phyloP scores from a whole-genome alignment of 2,113 vertebrate genomes.

The Neomonachus schauinslandi region DNA sequence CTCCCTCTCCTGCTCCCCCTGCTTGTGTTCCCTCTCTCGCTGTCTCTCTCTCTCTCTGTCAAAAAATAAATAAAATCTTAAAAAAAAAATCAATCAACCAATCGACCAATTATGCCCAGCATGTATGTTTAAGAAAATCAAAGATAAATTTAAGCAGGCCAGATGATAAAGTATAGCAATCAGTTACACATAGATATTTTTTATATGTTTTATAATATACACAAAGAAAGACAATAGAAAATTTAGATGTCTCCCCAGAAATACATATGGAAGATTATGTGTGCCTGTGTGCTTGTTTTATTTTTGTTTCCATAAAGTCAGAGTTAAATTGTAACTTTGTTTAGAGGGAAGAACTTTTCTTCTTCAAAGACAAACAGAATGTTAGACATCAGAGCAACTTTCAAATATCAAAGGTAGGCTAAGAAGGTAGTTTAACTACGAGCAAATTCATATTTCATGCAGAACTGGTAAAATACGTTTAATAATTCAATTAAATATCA shows the following conservation, averaged over 20 bases:
- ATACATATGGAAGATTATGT: not conserved
- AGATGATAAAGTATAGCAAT: not conserved
- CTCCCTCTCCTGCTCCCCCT: too few species aligned
- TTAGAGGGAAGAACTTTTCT: not conserved
- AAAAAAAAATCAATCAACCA: too few species aligned
- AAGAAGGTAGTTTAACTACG: not conserved
- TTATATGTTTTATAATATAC: not conserved
- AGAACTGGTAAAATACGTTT: not conserved
- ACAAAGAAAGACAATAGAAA: not conserved
- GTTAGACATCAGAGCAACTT: not conserved
- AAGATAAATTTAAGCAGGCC: not conserved
- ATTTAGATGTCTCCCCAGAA: not conserved
- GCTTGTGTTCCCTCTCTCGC: too few species aligned
- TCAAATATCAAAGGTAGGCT: not conserved
- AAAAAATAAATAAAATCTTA: too few species aligned
- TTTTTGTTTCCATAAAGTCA: not conserved
- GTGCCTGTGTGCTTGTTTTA: not conserved
- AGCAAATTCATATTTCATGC: not conserved
- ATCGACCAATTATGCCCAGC: not conserved
- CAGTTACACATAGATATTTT: not conserved
- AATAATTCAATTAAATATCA: not conserved
- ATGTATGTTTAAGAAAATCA: not conserved
- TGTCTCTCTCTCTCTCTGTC: too few species aligned
- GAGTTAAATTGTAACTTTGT: not conserved
- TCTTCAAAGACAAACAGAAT: not conserved